phyloP scores from a whole-genome alignment of 2,888 invertebrate species.

The Chrysina gloriosa region DNA sequence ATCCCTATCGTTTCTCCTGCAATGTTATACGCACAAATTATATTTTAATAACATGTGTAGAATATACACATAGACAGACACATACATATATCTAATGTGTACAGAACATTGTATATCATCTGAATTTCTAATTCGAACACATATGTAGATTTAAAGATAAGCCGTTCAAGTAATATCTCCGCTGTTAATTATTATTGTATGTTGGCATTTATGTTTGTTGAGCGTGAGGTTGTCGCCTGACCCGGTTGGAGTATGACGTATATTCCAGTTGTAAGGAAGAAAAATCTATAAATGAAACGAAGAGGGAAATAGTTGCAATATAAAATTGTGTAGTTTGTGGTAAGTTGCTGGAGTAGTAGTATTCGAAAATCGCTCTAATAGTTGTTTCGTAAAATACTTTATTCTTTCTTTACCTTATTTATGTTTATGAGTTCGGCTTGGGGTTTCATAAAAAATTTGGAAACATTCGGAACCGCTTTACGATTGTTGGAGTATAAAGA shows the following conservation, averaged over 20 bases:
- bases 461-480: too few relatives aligned
- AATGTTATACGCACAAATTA: constrained; percentile 22
- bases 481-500: too few relatives aligned
- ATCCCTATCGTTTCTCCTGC: background rate
- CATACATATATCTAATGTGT: background rate
- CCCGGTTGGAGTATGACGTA: background rate
- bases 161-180: constrained; percentile 20
- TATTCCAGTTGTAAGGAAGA: background rate
- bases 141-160: constrained; percentile 59
- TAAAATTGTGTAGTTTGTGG: too few relatives aligned
- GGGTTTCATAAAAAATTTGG: too few relatives aligned
- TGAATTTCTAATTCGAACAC: constrained; percentile 60
- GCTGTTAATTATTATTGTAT: constrained; percentile 28
- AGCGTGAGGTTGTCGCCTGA: constrained; percentile 1
- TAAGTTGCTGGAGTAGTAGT: too few relatives aligned
- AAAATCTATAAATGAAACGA: constrained; percentile 1
- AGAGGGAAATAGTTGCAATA: background rate
- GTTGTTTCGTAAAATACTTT: too few relatives aligned
- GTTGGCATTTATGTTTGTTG: constrained; percentile 19
- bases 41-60: constrained; percentile 21
- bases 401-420: too few relatives aligned
- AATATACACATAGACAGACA: constrained; percentile 16
- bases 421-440: too few relatives aligned
- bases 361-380: too few relatives aligned
- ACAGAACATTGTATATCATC: constrained; percentile 46